Conservation (phyloP, 2,888 invertebrate species). For the Mimas tiliae region DNA sequence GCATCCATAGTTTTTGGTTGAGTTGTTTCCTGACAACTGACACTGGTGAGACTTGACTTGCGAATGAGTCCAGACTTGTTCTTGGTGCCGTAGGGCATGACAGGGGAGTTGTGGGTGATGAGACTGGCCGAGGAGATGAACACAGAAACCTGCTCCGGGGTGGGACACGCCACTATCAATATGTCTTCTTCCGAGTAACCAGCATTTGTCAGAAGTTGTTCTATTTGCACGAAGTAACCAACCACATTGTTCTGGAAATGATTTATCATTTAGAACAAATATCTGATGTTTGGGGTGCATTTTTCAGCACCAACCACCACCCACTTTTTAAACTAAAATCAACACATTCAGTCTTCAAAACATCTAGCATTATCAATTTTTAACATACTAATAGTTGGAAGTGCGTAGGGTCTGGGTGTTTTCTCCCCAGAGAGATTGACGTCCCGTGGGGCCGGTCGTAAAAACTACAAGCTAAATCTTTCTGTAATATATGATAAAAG, state of each 20-base stretch:
- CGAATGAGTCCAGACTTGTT: conserved; percentile 59
- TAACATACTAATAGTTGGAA: no score
- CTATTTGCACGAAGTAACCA: conserved; percentile 93
- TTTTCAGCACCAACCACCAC: no score
- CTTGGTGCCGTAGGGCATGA: conserved; percentile 76
- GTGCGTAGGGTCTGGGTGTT: no score
- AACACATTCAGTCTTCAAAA: no score
- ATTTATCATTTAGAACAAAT: background rate
- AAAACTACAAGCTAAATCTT: no score
- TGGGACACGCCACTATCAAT: conserved; percentile 94
- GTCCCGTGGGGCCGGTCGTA: no score
- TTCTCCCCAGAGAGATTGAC: no score
- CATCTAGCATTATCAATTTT: no score
- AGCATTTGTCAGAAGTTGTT: conserved; percentile 89
- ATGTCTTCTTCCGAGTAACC: conserved; percentile 93
- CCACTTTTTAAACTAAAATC: no score
- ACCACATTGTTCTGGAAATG: conserved; percentile 91
- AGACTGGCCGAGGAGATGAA: conserved; percentile 92
- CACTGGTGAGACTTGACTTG: conserved; percentile 67
- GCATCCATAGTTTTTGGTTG: conserved; percentile 36
- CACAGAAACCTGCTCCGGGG: conserved; percentile 96
- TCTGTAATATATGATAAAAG: no score
- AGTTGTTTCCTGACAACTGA: conserved; percentile 54
- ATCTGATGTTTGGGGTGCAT: no score
- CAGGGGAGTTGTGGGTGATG: conserved; percentile 77